Evolutionary conservation across 2,888 invertebrate genomes (phyloP).

Genomic region (Diploptera punctata): DNA sequence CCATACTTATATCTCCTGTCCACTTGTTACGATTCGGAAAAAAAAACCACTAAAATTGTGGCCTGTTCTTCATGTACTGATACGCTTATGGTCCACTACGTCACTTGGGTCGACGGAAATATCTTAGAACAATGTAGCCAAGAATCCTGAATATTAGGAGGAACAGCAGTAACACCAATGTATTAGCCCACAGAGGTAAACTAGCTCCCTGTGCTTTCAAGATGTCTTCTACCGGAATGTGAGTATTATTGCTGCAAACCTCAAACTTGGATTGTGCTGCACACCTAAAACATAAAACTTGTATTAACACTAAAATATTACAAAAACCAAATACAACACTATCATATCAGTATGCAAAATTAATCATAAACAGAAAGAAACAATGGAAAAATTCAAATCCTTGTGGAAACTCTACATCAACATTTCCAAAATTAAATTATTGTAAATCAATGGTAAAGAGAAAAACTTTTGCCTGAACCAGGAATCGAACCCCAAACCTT

Average conservation of each 20-base stretch:
- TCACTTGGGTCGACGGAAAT: constrained; percentile 71
- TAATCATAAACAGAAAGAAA: too few species aligned
- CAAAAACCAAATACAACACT: neutral
- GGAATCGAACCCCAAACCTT: too few species aligned
- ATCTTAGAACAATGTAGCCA: constrained; percentile 76
- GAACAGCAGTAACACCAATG: constrained; percentile 71
- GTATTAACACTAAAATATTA: neutral
- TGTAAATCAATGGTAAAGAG: too few species aligned
- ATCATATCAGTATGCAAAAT: neutral
- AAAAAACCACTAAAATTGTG: neutral
- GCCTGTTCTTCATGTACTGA: constrained; percentile 4
- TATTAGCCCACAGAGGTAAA: constrained; percentile 75
- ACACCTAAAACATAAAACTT: constrained; percentile 60
- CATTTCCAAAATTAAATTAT: too few species aligned
- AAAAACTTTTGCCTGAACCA: too few species aligned
- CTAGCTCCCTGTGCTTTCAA: constrained; percentile 69
- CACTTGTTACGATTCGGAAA: constrained; percentile 20
- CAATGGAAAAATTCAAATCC: too few species aligned
- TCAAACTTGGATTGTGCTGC: constrained; percentile 70
- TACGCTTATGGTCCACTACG: constrained; percentile 36
- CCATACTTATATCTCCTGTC: constrained; percentile 40
- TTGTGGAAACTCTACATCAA: too few species aligned
- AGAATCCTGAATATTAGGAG: constrained; percentile 72
- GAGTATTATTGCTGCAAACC: constrained; percentile 63
- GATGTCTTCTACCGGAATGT: constrained; percentile 71